Percentiles rank a stretch among this genome's conserved stretches.
These are phyloP conservation scores for Thymelicus sylvestris DNA, from an alignment of 2,888 invertebrate species.

Conservation along the genomic window DNA sequence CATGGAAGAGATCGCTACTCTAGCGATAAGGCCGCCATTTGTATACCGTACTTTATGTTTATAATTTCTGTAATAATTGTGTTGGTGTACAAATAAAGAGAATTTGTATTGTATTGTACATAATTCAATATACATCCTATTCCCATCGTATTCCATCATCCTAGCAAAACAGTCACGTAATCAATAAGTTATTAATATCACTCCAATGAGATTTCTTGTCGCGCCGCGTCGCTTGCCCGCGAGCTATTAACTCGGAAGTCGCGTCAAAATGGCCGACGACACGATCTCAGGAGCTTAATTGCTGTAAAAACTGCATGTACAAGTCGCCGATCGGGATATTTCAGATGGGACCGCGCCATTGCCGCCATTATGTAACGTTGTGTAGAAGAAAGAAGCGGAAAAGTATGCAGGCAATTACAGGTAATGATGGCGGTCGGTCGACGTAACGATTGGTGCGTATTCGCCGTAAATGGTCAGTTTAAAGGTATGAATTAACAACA, in stretches of 20 bases:
- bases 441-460: conserved; percentile 14
- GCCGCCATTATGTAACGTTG: conserved; percentile 24
- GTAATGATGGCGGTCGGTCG: conserved; percentile 7
- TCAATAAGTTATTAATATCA: conserved; percentile 23
- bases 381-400: conserved; percentile 23
- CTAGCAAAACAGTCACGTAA: conserved; percentile 19
- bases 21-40: too few species aligned
- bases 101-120: too few species aligned
- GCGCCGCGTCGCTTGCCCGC: not conserved
- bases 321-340: conserved; percentile 24
- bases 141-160: not conserved
- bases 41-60: too few species aligned
- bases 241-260: conserved; percentile 23
- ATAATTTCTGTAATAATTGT: too few species aligned
- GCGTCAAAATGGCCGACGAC: conserved; percentile 23
- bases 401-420: conserved; percentile 22
- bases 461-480: conserved; percentile 15
- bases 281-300: conserved; percentile 25
- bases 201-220: conserved; percentile 19
- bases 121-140: not conserved
- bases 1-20: too few species aligned
- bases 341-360: conserved; percentile 16
- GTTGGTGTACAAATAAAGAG: too few species aligned
- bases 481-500: conserved; percentile 17
- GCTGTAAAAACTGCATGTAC: conserved; percentile 23